A percentile compares a stretch with the other conserved stretches of the same genome.
phyloP scores from a whole-genome alignment of 2,797 vertebrate species.

The Hafferia zeledoni region DNA sequence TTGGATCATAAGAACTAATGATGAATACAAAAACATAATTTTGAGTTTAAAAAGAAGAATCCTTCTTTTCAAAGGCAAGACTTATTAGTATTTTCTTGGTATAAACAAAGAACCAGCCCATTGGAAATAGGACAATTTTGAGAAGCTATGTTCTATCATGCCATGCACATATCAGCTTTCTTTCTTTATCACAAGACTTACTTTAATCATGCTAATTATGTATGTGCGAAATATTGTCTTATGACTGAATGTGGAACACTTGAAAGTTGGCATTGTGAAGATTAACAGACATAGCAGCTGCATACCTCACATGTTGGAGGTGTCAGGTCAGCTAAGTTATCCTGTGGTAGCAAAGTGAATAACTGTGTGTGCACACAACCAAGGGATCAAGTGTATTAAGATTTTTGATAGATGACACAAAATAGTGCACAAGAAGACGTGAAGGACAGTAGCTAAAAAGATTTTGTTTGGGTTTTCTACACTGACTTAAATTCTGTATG shows the following conservation, averaged over 20 bases:
- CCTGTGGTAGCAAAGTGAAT: background rate
- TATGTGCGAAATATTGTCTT: background rate
- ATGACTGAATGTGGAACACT: background rate
- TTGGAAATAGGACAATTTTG: background rate
- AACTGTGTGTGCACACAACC: background rate
- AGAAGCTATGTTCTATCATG: background rate
- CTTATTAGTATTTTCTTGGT: background rate
- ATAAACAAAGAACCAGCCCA: accelerated
- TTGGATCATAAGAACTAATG: background rate
- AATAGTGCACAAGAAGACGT: background rate
- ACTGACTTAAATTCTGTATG: background rate
- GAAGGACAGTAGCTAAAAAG: background rate
- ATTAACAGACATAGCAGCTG: background rate
- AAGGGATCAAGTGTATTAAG: background rate
- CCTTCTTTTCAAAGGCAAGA: background rate
- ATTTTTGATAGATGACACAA: background rate
- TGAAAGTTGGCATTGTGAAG: background rate
- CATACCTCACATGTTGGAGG: background rate
- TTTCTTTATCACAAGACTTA: background rate
- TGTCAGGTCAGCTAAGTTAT: background rate
- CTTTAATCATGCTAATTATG: background rate
- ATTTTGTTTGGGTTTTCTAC: background rate
- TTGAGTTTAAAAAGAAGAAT: background rate
- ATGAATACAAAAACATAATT: background rate
- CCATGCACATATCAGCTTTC: background rate